Base-by-base conservation (phyloP, 2,113 vertebrate species). In the Speoplatyrhinus poulsoni region DNA sequence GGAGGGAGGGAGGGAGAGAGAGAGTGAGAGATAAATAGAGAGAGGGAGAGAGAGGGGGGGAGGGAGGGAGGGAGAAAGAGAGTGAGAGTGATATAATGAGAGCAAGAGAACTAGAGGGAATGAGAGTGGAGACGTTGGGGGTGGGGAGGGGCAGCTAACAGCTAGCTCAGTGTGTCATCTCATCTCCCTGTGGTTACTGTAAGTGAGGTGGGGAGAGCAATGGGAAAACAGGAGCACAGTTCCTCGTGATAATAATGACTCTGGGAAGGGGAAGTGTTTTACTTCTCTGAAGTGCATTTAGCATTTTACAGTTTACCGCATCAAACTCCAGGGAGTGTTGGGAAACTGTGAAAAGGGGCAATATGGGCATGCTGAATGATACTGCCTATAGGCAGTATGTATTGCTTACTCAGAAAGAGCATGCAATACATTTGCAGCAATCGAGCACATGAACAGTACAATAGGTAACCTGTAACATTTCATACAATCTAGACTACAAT, bases 171-270 rank as follows among this genome's bases (percentile, higher is more conserved):
- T 48, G 16, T 81, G 74, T 89, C 87, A 88, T 87, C 80, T 75
- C 85, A 87, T 88, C 85, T 65, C n/a, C 36, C 72, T 78, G 76
- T 71, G 85, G 82, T 90, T 88, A 90, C 87, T 71, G 85, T 88
- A 88, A 89, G 80, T 83, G 81, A 81, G 82, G 77, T 48, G 65
- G 69, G 80, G 76, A 62, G 55, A 84, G 81, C 79, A 82, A 86
- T 80, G 67, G 76, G 73, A 83, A 63, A 57, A 69, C 58, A 26
- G 66, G 62, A 72, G 65, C 70, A 75, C 85, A 80, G 76, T 41
- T 76, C 71, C 26, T 79, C 19, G 19, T 73, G 49, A 86, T 76
- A 72, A 71, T 81, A 83, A 89, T 77, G 80, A 56, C 70, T 87
- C 76, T 83, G 84, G 83, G 81, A 88, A 87, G 17, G 73, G 70